A percentile compares a stretch with the other conserved stretches of the same genome.
These are phyloP conservation scores for Penelope pileata DNA, from an alignment of 2,113 vertebrate genomes.

Conservation along the genomic window DNA sequence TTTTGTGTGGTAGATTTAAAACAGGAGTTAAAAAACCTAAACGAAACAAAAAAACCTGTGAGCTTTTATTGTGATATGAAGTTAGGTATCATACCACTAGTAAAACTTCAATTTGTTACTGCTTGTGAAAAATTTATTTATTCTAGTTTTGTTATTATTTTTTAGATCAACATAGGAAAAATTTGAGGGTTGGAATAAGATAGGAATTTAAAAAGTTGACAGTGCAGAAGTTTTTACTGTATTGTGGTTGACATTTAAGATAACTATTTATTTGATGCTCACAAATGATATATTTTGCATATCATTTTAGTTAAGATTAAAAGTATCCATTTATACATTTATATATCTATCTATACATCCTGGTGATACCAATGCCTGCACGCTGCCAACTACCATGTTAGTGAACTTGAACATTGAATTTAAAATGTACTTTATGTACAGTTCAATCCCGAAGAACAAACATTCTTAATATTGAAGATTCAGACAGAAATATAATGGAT, in stretches of 20 bases:
- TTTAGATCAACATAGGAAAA: neutral
- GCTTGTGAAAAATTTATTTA: no score
- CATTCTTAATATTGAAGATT: neutral
- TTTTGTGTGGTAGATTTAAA: neutral
- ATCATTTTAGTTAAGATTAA: neutral
- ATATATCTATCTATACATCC: no score
- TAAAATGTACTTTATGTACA: neutral
- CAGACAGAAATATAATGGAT: neutral
- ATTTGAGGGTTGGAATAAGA: neutral
- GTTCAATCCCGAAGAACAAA: neutral
- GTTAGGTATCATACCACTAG: neutral
- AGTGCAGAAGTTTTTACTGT: neutral
- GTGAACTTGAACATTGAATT: neutral
- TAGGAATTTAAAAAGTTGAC: neutral
- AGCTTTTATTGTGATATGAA: neutral
- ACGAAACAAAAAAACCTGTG: neutral
- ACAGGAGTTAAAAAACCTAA: neutral
- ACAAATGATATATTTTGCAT: neutral
- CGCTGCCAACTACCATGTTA: rapidly evolving
- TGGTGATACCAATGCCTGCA: neutral
- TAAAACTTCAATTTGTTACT: neutral
- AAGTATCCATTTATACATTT: neutral
- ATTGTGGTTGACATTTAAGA: neutral
- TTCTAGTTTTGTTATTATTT: no score
- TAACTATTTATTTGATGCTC: neutral